Base-by-base conservation (phyloP, 2,888 invertebrate genomes). In the Synergus itoensis region DNA sequence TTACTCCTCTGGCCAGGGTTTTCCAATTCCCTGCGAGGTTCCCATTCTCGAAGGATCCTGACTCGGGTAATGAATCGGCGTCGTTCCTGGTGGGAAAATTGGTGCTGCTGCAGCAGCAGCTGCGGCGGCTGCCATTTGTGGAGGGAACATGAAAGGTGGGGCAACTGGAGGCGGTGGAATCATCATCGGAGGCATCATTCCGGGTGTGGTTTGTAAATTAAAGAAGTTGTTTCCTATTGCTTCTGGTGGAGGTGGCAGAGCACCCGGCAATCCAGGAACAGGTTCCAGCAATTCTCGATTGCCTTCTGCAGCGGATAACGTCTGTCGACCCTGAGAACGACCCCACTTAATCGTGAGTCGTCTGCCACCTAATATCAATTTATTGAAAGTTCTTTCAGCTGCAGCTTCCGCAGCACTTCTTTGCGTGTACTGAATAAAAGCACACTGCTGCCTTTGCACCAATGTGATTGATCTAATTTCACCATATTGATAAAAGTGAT, bases 261-360 rank as follows among this genome's bases (percentile, higher is more conserved):
- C 94, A 82, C 96, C 95, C 0, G 97, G 97, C 7, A 97, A 92
- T 8, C 97, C 96, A 5, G 97, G 97, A 0, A 96, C 96, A 0
- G 97, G 96, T 87, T 96, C 96, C 78, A 96, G 92, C 7, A 93
- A 93, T 81, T 95, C 94, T 21, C 94, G 93, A 78, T 94, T 93
- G 0, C 93, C 93, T 77, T 92, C 93, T 1, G 91, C 90, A 8
- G 93, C 93, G 0, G 92, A 90, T 4, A 92, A 89, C 1, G 93
- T 93, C 81, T 95, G 94, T 69, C 95, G 93, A 1, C 96, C 98
- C 93, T 99, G 99, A 0, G 99, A 98, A 88, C 98, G 96, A 0
- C 99, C 99, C 99, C 99, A 99, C 90, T 99, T 98, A 83, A 99
- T 98, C n/a, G 98, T 98, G 1, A 99, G 94, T 73, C 99, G 94